Base-by-base conservation (phyloP, 2,113 vertebrate genomes). In the Sialia sialis region DNA sequence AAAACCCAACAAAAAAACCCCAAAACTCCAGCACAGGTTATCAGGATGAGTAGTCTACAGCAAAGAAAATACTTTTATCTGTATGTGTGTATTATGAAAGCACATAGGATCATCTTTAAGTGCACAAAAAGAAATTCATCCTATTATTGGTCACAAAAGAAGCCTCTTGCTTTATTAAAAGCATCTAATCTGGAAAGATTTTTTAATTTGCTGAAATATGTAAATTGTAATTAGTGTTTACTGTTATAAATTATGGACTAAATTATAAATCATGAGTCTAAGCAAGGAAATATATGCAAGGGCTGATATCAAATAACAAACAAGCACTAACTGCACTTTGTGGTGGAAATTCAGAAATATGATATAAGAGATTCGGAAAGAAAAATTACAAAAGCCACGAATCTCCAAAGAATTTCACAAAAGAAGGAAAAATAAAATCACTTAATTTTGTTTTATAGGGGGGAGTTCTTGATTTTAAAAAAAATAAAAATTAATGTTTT, bases 11-110 rank as follows among this genome's bases (percentile, higher is more conserved):
- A 26, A 29, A 7, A 7, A 56, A 68, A 52, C 2, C 0, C 1
- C n/a, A n/a, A n/a, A n/a, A n/a, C n/a, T n/a, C 1, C 4, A 46
- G 1, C 2, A 11, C 16, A 34, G 9, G 1, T 55, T 79, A 32
- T 79, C 30, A 73, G 13, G 38, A 44, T 21, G 41, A 70, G 5
- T 8, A 63, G 10, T 19, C 25, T n/a, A 44, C 7, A 46, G 32
- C 32, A 68, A 67, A 69, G 3, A 48, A 77, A 66, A 38, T 55
- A 15, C 41, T 74, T 34, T 58, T 63, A 34, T 4, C 17, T 41
- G 7, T 26, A 26, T 3, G 4, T 58, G 18, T 46, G 27, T 32
- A 52, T 38, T 64, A 38, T 58, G 14, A 89, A 79, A 69, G 4
- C 5, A 52, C 51, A 29, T 22, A 64, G 9, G 3, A 56, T 46